Percentiles rank a stretch among this genome's conserved stretches.
These are phyloP conservation scores for Cyanistes caeruleus DNA, from an alignment of 2,113 vertebrate genomes.

Conservation along the genomic window DNA sequence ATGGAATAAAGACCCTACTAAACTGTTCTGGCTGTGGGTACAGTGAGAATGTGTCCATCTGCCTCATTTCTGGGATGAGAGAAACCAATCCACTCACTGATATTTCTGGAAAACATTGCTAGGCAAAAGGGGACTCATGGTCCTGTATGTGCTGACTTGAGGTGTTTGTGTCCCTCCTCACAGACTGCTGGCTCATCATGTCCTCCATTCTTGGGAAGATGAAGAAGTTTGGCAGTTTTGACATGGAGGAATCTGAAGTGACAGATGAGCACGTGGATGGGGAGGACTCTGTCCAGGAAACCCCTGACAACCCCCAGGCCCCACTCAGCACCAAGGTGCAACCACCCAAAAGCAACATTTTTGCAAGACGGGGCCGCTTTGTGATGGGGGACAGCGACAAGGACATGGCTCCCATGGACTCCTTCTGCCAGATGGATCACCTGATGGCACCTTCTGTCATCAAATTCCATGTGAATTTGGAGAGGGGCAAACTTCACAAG, in stretches of 20 bases:
- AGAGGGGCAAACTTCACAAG: constrained; percentile 75
- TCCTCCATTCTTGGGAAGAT: constrained; percentile 75
- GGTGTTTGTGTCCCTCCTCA: not conserved
- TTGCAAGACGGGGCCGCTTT: constrained; percentile 63
- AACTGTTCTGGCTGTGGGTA: not conserved
- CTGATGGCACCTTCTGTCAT: constrained; percentile 63
- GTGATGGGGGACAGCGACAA: constrained; percentile 68
- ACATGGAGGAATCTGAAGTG: constrained; percentile 65
- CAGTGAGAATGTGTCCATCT: not conserved
- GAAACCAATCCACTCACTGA: not conserved
- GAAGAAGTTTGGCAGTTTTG: constrained; percentile 79
- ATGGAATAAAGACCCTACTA: not conserved
- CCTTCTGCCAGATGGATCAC: constrained; percentile 82
- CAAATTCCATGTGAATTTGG: constrained; percentile 79
- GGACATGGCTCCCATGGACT: constrained; percentile 84
- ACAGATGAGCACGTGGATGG: constrained; percentile 64
- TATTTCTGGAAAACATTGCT: not conserved
- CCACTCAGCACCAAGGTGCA: not conserved
- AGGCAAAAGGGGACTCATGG: not conserved
- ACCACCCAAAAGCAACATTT: constrained; percentile 69
- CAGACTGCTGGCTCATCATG: constrained; percentile 46
- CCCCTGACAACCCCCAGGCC: constrained; percentile 68
- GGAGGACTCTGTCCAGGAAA: constrained; percentile 72
- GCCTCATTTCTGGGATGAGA: not conserved
- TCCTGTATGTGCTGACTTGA: not conserved